Base-by-base conservation (phyloP, 2,113 vertebrate genomes). In the Pluvialis apricaria region DNA sequence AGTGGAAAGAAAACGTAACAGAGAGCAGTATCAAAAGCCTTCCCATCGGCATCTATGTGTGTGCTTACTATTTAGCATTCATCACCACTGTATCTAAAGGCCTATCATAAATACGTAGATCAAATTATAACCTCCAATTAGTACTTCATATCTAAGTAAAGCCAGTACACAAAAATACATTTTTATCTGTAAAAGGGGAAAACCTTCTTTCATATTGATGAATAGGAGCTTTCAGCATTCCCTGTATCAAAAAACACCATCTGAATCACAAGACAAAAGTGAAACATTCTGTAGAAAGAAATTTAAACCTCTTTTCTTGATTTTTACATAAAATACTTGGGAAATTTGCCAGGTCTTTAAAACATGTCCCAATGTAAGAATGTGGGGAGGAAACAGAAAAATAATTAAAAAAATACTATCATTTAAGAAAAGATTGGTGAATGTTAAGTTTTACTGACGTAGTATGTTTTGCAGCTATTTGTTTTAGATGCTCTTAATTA, bases 401-500 rank as follows among this genome's bases (percentile, higher is more conserved):
- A 25, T 18, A 0, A 38, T 51, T 45, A 2, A 0, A 42, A 51
- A 75, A 69, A 36, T 29, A 42, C 5, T 71, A 5, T 54, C 12
- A n/a, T 91, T 70, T 45, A 24, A 42, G 32, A 77, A 73, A 58
- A 58, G 2, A 28, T 2, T 6, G 11, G 24, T 78, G 45, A 69
- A 85, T 83, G 31, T 24, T 24, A 49, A 21, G 9, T 57, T 76
- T 52, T 70, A 19, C 15, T 84, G 26, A 68, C 0, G 0, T 15
- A 61, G 5, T 0, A 1, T 45, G 40, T 14, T 88, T 62, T 38
- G 34, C 34, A 90, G 54, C 47, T 73, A 6, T 52, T 88, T 75
- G 14, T 6, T 91, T 76, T 87, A 66, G 31, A 93, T 44, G 38
- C 3, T 90, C 38, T 66, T 84, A 92, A 96, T 96, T 86, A 94